Conservation (phyloP, 2,888 invertebrate genomes). For the Barypeithes pellucidus region DNA sequence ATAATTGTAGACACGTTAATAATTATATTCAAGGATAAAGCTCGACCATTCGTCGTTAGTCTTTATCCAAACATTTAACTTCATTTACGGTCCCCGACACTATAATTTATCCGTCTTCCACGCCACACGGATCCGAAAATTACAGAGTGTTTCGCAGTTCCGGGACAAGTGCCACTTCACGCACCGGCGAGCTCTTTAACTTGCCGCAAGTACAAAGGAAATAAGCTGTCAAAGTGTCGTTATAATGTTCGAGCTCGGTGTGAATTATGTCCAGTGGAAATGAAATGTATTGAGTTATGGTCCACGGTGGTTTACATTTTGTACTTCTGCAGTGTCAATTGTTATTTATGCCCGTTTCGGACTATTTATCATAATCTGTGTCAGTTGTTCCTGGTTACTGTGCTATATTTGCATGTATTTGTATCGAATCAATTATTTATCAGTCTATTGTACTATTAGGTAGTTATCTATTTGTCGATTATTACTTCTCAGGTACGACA, state of each 20-base stretch:
- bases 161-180: conserved; percentile 46
- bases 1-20: no score
- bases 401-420: conserved; percentile 7
- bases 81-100: conserved; percentile 23
- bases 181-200: conserved; percentile 35
- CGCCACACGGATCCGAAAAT: conserved; percentile 46
- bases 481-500: no score
- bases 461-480: no score
- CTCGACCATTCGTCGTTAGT: conserved; percentile 14
- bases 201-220: conserved; percentile 40
- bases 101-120: conserved; percentile 37
- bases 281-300: conserved; percentile 41
- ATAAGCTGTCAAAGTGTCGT: conserved; percentile 47
- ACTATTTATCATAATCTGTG: conserved; percentile 17
- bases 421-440: background rate
- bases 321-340: conserved; percentile 15
- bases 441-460: no score
- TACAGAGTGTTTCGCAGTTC: conserved; percentile 43
- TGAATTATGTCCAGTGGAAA: conserved; percentile 44
- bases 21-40: background rate
- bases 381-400: conserved; percentile 3
- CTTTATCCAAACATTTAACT: conserved; percentile 30
- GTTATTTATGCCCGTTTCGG: conserved; percentile 1
- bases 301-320: conserved; percentile 26
- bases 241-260: conserved; percentile 37